phyloP scores from a whole-genome alignment of 2,113 vertebrate species.

The Taurulus bubalis region DNA sequence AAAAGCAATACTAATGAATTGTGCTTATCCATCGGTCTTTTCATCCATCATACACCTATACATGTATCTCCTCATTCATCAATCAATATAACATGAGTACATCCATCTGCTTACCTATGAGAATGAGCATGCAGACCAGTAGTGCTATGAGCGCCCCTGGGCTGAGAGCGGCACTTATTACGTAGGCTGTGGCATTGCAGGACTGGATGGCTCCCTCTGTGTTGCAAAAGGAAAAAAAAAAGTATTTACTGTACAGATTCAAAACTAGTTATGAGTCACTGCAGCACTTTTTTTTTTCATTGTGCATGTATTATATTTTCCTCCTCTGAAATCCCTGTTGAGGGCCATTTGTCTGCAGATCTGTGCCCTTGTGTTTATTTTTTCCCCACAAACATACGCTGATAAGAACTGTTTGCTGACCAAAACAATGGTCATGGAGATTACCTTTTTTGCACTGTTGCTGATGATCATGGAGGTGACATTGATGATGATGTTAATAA shows the following conservation, averaged over 20 bases:
- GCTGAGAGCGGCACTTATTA: constrained; percentile 91
- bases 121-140: constrained; percentile 95
- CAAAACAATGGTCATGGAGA: constrained; percentile 32
- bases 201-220: constrained; percentile 92
- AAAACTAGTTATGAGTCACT: background rate
- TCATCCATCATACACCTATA: constrained; percentile 57
- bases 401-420: constrained; percentile 48
- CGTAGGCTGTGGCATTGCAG: constrained; percentile 94
- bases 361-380: constrained; percentile 18
- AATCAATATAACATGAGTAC: constrained; percentile 2
- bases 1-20: constrained; percentile 43
- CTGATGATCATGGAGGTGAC: constrained; percentile 49
- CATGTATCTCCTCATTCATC: constrained; percentile 78
- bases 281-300: constrained; percentile 12
- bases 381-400: constrained; percentile 15
- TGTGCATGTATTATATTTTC: background rate
- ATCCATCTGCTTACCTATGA: constrained; percentile 89
- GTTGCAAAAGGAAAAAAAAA: constrained; percentile 26
- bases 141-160: constrained; percentile 96
- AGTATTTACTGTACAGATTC: constrained; percentile 5
- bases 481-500: constrained; percentile 64
- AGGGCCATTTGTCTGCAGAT: constrained; percentile 13
- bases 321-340: background rate
- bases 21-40: constrained; percentile 16
- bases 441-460: constrained; percentile 55